Evolutionary conservation across 2,888 invertebrate genomes (phyloP).

Genomic region (Meandrusa payeni): DNA sequence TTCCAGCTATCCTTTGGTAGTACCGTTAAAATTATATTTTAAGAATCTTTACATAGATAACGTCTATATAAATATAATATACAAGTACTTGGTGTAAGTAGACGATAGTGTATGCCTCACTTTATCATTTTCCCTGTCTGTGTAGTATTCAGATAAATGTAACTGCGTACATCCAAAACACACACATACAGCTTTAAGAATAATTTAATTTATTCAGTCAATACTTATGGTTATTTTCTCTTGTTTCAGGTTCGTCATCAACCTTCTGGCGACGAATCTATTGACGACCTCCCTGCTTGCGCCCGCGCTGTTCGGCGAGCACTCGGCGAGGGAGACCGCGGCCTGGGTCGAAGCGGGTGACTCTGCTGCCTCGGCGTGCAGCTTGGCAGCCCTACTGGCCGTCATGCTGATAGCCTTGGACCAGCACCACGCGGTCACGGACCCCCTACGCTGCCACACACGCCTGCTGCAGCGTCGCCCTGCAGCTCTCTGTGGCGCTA

Average conservation of each 20-base stretch:
- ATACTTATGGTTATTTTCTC: slow-evolving; percentile 19
- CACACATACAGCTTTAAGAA: too few relatives aligned
- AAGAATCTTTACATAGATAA: too few relatives aligned
- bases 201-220: too few relatives aligned
- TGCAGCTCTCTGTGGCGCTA: slow-evolving; percentile 73
- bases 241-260: slow-evolving; percentile 85
- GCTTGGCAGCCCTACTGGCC: slow-evolving; percentile 58
- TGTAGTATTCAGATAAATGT: too few relatives aligned
- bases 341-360: slow-evolving; percentile 81
- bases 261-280: slow-evolving; percentile 70
- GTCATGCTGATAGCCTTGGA: slow-evolving; percentile 73
- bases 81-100: too few relatives aligned
- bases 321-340: slow-evolving; percentile 82
- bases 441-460: slow-evolving; percentile 75
- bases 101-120: too few relatives aligned
- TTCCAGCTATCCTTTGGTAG: too few relatives aligned
- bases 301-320: slow-evolving; percentile 76
- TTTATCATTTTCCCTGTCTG: too few relatives aligned
- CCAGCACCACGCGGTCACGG: slow-evolving; percentile 78
- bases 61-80: too few relatives aligned
- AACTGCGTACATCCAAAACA: too few relatives aligned
- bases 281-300: slow-evolving; percentile 72
- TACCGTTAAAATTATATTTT: too few relatives aligned
- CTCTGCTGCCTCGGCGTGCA: slow-evolving; percentile 66
- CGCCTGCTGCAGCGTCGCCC: slow-evolving; percentile 68